Evolutionary conservation across 2,797 vertebrate species (phyloP).

Genomic region (Chromis chromis): DNA sequence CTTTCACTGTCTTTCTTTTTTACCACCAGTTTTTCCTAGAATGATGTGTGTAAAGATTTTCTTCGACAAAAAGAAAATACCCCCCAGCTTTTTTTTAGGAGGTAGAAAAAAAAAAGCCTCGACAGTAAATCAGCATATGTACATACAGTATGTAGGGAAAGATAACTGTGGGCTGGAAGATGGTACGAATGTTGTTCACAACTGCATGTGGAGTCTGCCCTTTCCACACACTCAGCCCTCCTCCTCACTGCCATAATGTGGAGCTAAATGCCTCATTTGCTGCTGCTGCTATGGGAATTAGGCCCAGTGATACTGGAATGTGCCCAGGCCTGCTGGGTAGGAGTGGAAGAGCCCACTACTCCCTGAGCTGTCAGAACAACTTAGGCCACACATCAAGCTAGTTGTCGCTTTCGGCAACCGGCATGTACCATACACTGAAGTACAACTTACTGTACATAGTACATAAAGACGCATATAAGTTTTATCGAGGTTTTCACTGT

Average conservation of each 20-base stretch:
- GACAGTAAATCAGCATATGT: not conserved
- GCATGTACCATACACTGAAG: not conserved
- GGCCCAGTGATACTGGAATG: constrained; percentile 3
- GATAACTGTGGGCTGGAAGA: not conserved
- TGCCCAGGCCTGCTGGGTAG: constrained; percentile 40
- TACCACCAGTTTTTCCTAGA: too few relatives aligned
- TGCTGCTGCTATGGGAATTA: constrained; percentile 14
- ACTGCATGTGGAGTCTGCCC: not conserved
- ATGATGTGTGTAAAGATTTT: too few relatives aligned
- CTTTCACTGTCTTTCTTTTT: too few relatives aligned
- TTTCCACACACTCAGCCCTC: not conserved
- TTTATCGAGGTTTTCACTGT: not conserved
- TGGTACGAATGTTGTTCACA: not conserved
- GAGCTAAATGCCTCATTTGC: constrained; percentile 21
- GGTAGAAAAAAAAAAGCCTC: too few relatives aligned
- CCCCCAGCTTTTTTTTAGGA: too few relatives aligned
- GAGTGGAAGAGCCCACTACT: constrained; percentile 13
- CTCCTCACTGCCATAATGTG: too few relatives aligned
- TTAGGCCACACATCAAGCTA: constrained; percentile 19
- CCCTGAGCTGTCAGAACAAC: constrained; percentile 49
- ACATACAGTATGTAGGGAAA: not conserved
- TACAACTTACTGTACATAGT: constrained; percentile 6
- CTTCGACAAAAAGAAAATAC: too few relatives aligned
- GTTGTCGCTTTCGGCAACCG: too few relatives aligned
- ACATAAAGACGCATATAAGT: not conserved